Evolutionary conservation across 2,888 invertebrate genomes (phyloP).

Genomic region (Drosophila nr. perissopoda): DNA sequence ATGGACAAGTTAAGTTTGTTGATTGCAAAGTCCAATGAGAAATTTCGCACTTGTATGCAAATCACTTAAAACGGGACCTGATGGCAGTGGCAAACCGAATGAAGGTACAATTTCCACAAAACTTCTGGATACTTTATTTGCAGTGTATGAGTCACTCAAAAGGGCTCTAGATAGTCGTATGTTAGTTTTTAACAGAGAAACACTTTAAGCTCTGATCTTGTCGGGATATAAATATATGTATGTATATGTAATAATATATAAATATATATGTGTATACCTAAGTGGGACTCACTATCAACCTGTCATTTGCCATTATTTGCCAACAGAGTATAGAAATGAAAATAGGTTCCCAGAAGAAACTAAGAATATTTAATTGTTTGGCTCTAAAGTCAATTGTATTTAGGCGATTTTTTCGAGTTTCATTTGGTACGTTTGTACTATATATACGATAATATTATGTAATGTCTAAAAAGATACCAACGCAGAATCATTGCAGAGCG

Average conservation of each 20-base stretch:
- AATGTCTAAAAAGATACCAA: background rate
- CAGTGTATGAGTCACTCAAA: background rate
- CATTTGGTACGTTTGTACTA: background rate
- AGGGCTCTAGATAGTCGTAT: background rate
- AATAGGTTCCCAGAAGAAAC: no score
- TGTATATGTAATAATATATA: background rate
- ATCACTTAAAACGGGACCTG: slow-evolving; percentile 14
- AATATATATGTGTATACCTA: no score
- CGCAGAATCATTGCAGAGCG: background rate
- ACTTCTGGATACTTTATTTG: background rate
- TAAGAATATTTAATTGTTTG: background rate
- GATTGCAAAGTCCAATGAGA: slow-evolving; percentile 40
- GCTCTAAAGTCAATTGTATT: background rate
- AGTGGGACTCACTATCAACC: no score
- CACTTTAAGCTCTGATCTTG: background rate
- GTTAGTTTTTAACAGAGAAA: background rate
- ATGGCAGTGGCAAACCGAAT: slow-evolving; percentile 2
- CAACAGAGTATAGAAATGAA: no score
- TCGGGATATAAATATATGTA: background rate
- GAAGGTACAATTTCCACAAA: background rate
- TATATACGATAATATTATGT: background rate
- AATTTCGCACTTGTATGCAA: slow-evolving; percentile 50
- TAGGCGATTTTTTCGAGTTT: background rate
- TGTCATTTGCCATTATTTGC: no score
- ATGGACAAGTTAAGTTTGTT: slow-evolving; percentile 22